Conservation (phyloP, 2,797 vertebrate genomes). For the Takifugu ocellatus region DNA sequence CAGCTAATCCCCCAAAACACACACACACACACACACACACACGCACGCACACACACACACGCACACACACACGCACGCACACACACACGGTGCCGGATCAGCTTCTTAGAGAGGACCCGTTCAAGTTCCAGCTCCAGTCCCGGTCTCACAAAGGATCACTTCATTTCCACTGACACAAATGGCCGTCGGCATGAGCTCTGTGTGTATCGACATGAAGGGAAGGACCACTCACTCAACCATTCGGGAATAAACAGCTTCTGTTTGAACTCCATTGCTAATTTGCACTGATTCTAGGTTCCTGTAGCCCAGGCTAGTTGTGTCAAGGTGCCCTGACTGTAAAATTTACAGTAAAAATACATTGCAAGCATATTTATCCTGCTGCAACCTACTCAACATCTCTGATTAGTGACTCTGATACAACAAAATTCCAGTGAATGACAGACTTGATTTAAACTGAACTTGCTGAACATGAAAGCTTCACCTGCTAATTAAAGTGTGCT, state of each 20-base stretch:
- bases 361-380: too few species aligned
- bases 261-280: constrained; percentile 35
- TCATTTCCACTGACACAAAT: constrained; percentile 40
- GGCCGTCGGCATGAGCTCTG: constrained; percentile 32
- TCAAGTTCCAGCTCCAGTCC: constrained; percentile 52
- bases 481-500: constrained; percentile 15
- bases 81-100: constrained; percentile 25
- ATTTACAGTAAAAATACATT: too few species aligned
- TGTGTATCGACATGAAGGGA: constrained; percentile 34
- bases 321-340: too few species aligned
- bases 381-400: constrained; percentile 7
- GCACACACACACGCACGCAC: too few species aligned
- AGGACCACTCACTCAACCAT: constrained; percentile 22
- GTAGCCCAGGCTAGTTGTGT: too few species aligned
- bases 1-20: constrained; percentile 60
- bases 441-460: too few species aligned
- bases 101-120: constrained; percentile 57
- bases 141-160: constrained; percentile 35
- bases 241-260: constrained; percentile 24
- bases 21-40: too few species aligned
- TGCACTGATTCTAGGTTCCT: constrained; percentile 6
- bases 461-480: background rate
- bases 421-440: constrained; percentile 9
- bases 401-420: constrained; percentile 6
- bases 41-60: too few species aligned